Evolutionary conservation across 2,888 invertebrate species (phyloP).

Genomic region (Adelphocoris suturalis): DNA sequence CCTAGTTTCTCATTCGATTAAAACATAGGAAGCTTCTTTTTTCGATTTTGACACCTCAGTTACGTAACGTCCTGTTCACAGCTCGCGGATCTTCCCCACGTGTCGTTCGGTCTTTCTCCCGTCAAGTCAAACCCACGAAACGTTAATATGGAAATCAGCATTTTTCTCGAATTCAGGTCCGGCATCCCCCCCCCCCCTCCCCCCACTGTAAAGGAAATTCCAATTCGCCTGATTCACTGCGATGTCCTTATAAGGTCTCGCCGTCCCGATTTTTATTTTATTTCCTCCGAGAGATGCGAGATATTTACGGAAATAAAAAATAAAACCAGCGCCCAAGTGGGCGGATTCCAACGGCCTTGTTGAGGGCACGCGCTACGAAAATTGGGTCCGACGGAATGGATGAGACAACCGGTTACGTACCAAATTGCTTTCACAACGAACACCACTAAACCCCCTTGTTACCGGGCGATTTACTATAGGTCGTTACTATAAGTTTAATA

Average conservation of each 20-base stretch:
- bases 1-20: neutral
- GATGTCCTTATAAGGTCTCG: neutral
- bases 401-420: neutral
- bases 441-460: no score
- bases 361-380: neutral
- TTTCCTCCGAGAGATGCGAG: neutral
- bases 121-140: neutral
- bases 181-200: neutral
- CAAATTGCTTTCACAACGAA: neutral
- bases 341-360: neutral
- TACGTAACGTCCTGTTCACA: neutral
- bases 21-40: no score
- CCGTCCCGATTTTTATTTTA: neutral
- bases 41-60: neutral
- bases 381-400: neutral
- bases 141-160: neutral
- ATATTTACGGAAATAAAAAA: neutral
- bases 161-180: neutral
- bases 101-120: no score
- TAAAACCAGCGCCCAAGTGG: neutral
- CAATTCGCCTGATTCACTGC: neutral
- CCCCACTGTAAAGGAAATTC: conserved; percentile 1
- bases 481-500: no score
- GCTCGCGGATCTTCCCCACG: neutral
- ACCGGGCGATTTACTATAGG: no score